Percentiles rank a stretch among this genome's conserved stretches.
Conservation (phyloP, 2,797 vertebrate genomes). For the Sparus aurata region DNA sequence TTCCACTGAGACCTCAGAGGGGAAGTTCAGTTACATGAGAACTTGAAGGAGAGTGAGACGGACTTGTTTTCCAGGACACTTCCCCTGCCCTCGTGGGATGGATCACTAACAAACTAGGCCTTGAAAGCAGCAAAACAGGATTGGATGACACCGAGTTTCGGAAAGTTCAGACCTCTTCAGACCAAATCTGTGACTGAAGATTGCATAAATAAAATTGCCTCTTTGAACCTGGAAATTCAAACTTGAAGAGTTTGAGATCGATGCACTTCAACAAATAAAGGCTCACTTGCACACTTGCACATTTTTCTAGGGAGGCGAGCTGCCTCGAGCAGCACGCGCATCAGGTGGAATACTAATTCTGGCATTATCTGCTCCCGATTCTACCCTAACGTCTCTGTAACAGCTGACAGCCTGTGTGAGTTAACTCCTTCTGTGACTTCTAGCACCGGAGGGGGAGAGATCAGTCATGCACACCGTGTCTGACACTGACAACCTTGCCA, state of each 20-base stretch:
- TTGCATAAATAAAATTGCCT: slow-evolving; percentile 36
- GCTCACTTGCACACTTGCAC: slow-evolving; percentile 26
- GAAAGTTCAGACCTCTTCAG: slow-evolving; percentile 37
- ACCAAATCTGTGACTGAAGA: slow-evolving; percentile 32
- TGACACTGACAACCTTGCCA: slow-evolving; percentile 83
- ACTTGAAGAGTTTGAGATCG: slow-evolving; percentile 23
- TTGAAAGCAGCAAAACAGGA: slow-evolving; percentile 42
- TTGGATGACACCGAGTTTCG: slow-evolving; percentile 49
- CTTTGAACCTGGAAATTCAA: slow-evolving; percentile 27
- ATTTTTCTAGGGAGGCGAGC: slow-evolving; percentile 28
- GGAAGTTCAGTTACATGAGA: slow-evolving; percentile 48
- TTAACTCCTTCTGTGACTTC: slow-evolving; percentile 74
- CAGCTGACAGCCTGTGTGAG: slow-evolving; percentile 57
- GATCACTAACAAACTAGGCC: slow-evolving; percentile 63
- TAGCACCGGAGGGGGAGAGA: slow-evolving; percentile 54
- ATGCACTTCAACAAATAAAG: slow-evolving; percentile 48
- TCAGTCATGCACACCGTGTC: slow-evolving; percentile 78
- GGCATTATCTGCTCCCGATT: slow-evolving; percentile 51
- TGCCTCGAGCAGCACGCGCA: slow-evolving; percentile 31
- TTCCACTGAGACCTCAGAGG: slow-evolving; percentile 24
- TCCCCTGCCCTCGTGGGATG: slow-evolving; percentile 42
- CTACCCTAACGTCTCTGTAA: slow-evolving; percentile 50
- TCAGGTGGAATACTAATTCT: slow-evolving; percentile 68
- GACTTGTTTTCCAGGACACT: slow-evolving; percentile 54
- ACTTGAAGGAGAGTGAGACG: slow-evolving; percentile 38